Conservation (phyloP, 2,113 vertebrate species). For the Chrysemys picta region DNA sequence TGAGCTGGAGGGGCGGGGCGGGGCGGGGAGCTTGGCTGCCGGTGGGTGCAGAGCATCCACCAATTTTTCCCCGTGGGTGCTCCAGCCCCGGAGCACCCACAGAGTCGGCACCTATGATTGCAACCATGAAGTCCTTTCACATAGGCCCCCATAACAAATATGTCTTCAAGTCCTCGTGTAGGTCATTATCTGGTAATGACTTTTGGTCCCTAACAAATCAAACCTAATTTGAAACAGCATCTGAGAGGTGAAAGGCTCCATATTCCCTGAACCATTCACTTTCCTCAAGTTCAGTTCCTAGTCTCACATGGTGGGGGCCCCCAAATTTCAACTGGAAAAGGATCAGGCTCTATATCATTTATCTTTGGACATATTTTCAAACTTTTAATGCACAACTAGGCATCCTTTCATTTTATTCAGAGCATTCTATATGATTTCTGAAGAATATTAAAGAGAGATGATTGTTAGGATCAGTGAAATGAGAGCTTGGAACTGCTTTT, state of each 20-base stretch:
- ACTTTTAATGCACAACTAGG: background rate
- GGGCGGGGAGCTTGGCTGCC: too few species aligned
- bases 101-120: too few species aligned
- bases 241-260: background rate
- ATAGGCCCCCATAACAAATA: background rate
- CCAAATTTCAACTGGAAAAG: too few species aligned
- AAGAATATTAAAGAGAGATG: background rate
- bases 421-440: background rate
- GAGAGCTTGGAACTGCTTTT: background rate
- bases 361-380: background rate
- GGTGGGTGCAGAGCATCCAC: too few species aligned
- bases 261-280: background rate
- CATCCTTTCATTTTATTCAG: background rate
- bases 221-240: background rate
- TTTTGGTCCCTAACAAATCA: background rate
- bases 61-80: too few species aligned
- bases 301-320: background rate
- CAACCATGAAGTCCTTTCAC: background rate
- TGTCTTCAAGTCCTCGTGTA: background rate
- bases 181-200: background rate
- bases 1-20: too few species aligned
- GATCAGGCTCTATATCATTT: background rate
- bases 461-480: background rate
- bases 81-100: too few species aligned
- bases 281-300: background rate